Base-by-base conservation (phyloP, 2,888 invertebrate genomes). In the Sinopyrophorus schimmeli region DNA sequence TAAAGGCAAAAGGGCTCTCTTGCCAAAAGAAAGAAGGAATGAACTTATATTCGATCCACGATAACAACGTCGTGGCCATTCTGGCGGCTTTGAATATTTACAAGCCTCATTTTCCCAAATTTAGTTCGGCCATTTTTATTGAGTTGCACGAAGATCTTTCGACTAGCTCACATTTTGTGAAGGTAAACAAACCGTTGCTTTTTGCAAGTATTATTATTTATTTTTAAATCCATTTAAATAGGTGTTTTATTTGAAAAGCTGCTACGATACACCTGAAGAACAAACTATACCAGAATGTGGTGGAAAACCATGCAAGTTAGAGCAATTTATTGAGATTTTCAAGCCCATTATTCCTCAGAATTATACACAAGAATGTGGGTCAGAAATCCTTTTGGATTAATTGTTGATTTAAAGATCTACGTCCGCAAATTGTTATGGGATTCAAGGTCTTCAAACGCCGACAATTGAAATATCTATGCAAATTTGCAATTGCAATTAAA, bases 1-100 rank as follows among this genome's bases (percentile, higher is more conserved):
- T 52, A 12, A 66, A 65, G 51, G 52, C 64, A 2, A 54, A 53
- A 6, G 53, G 59, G 15, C 31, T 28, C 1, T 52, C n/a, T n/a
- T n/a, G n/a, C n/a, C n/a, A n/a, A n/a, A n/a, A n/a, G n/a, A n/a
- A n/a, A n/a, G n/a, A n/a, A n/a, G n/a, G n/a, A 49, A 66, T 71
- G 42, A 68, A 61, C 38, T 39, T 71, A 1, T 70, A 70, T 53
- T 66, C 68, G 6, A 68, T 64, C 7, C 71, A 71, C 42, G 71
- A 71, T 49, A 65, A 62, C 10, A 70, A 68, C 27, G 49, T 71
- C 5, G 67, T 66, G 5, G 59, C 51, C 35, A 35, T 69, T 12
- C 38, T 70, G 39, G 61, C 60, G 20, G 46, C 66, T 9, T 59
- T 59, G 20, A 43, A 57, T 11, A 50, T 60, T 3, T 59, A 61